A percentile compares a stretch with the other conserved stretches of the same genome.
phyloP scores from a whole-genome alignment of 2,888 invertebrate species.

The Carcina quercana region DNA sequence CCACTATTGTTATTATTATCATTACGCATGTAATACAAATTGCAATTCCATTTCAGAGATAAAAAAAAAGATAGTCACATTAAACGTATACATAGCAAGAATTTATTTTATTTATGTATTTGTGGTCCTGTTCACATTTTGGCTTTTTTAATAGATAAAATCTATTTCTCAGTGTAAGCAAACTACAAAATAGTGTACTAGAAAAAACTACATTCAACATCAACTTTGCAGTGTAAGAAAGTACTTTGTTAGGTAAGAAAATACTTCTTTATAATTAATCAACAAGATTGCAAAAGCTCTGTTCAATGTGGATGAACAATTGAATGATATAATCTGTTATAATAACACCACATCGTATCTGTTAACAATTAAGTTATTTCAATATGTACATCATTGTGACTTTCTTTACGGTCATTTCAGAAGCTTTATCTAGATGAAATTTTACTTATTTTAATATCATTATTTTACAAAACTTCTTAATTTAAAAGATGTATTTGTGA shows the following conservation, averaged over 20 bases:
- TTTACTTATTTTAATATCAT: no score
- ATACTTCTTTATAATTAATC: conserved; percentile 55
- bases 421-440: no score
- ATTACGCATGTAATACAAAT: conserved; percentile 40
- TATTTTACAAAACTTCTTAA: no score
- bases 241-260: conserved; percentile 31
- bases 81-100: conserved; percentile 46
- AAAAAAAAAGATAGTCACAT: conserved; percentile 60
- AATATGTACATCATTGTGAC: no score
- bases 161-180: conserved; percentile 19
- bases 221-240: conserved; percentile 14
- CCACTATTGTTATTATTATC: no score
- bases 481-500: no score
- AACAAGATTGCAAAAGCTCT: conserved; percentile 57
- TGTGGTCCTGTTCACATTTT: conserved; percentile 41
- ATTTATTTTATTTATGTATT: no score
- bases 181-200: conserved; percentile 28
- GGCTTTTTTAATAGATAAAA: not conserved
- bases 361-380: no score
- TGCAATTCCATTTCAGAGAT: conserved; percentile 43
- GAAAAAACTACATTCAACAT: conserved; percentile 38
- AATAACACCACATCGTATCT: no score
- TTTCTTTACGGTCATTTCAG: no score
- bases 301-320: conserved; percentile 24
- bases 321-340: not conserved